Evolutionary conservation across 2,888 invertebrate genomes (phyloP).

Genomic region (Hartigia nigra): DNA sequence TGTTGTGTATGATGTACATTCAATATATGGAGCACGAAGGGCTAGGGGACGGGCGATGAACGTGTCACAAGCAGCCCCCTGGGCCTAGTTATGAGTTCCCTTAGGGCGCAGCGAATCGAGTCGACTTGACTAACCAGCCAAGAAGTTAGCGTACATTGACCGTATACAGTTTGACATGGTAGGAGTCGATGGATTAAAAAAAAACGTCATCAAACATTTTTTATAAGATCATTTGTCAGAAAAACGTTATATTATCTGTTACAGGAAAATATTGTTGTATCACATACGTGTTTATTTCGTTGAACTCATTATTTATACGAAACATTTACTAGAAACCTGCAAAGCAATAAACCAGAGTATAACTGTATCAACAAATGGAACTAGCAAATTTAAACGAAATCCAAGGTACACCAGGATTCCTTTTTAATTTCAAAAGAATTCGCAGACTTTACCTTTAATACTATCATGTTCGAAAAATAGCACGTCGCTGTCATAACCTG

Average conservation of each 20-base stretch:
- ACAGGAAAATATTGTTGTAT: background rate
- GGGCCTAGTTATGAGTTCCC: slow-evolving; percentile 63
- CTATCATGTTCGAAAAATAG: background rate
- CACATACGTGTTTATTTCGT: background rate
- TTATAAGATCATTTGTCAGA: background rate
- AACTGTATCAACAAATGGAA: background rate
- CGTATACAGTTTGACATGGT: background rate
- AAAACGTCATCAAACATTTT: no score
- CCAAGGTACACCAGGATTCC: background rate
- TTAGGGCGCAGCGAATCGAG: slow-evolving; percentile 39
- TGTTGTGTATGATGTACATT: slow-evolving; percentile 3
- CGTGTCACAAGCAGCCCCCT: slow-evolving; percentile 63
- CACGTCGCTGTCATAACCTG: background rate
- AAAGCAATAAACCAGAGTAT: background rate
- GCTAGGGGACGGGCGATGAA: slow-evolving; percentile 53
- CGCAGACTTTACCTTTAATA: background rate
- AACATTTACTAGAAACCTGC: background rate
- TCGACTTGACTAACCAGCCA: slow-evolving; percentile 22
- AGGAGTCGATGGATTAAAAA: background rate
- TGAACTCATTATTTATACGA: background rate
- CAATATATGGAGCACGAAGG: slow-evolving; percentile 23
- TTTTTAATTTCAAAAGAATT: background rate
- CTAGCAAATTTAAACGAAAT: background rate
- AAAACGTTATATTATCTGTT: background rate
- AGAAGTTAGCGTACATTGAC: background rate